Percentiles rank a stretch among this genome's conserved stretches.
Conservation (phyloP, 2,888 invertebrate species). For the Tetrapedia diversipes region DNA sequence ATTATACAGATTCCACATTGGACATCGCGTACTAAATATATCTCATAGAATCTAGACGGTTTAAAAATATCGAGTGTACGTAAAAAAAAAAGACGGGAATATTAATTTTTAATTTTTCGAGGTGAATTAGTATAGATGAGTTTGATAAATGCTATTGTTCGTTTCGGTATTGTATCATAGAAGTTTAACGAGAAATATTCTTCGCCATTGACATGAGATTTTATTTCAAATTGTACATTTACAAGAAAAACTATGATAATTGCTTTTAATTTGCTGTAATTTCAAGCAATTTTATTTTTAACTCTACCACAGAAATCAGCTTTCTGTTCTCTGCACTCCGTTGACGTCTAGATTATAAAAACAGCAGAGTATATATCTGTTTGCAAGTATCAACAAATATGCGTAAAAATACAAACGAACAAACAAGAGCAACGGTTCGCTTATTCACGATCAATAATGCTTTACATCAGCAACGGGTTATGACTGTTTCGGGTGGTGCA, state of each 20-base stretch:
- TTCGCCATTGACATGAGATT: not conserved
- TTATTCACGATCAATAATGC: constrained; percentile 46
- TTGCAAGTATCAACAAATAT: not conserved
- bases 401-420: constrained; percentile 15
- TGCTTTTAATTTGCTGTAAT: constrained; percentile 4
- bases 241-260: not conserved
- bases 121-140: not conserved
- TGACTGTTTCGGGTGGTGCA: constrained; percentile 43
- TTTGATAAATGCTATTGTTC: constrained; percentile 11
- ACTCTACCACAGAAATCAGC: constrained; percentile 33
- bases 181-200: constrained; percentile 1
- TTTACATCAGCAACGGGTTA: constrained; percentile 42
- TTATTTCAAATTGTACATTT: constrained; percentile 17
- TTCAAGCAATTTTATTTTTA: constrained; percentile 18
- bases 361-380: too few relatives aligned
- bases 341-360: not conserved
- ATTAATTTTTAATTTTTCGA: too few relatives aligned
- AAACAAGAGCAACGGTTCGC: constrained; percentile 23
- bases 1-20: too few relatives aligned
- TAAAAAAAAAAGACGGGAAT: too few relatives aligned
- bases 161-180: constrained; percentile 20
- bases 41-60: too few relatives aligned
- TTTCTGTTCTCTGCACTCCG: too few relatives aligned
- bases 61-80: too few relatives aligned
- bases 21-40: too few relatives aligned